These are phyloP conservation scores for Setophaga kirtlandii DNA, from an alignment of 2,113 vertebrate genomes.

Conservation along the genomic window DNA sequence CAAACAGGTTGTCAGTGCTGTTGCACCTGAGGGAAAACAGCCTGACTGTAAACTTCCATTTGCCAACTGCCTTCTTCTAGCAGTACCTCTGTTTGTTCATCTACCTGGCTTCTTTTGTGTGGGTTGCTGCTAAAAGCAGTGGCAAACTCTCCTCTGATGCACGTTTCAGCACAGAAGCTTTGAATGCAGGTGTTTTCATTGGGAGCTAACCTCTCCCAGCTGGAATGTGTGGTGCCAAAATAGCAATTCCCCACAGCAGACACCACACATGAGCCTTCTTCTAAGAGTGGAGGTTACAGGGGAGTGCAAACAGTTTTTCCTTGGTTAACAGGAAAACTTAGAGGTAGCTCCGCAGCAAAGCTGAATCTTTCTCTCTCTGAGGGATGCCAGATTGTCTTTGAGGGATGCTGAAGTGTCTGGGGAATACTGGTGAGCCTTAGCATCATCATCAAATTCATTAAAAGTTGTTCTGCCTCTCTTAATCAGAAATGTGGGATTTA, in stretches of 20 bases:
- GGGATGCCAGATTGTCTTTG: too few species aligned
- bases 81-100: neutral
- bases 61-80: neutral
- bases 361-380: neutral
- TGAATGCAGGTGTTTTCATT: neutral
- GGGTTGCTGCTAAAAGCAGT: neutral
- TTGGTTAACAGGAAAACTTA: neutral
- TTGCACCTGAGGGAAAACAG: neutral
- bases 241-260: neutral
- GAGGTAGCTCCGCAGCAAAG: neutral
- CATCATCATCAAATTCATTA: neutral
- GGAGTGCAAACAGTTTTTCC: neutral
- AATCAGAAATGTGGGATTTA: neutral
- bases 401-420: too few species aligned
- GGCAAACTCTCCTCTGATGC: neutral
- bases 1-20: neutral
- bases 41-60: neutral
- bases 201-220: neutral
- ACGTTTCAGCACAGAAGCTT: neutral
- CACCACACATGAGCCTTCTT: neutral
- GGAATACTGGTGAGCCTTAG: neutral
- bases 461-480: neutral
- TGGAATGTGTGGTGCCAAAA: neutral
- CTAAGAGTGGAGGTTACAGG: neutral
- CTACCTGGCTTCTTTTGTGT: neutral